These are phyloP conservation scores for Selenia dentaria DNA, from an alignment of 2,888 invertebrate species.

Conservation along the genomic window DNA sequence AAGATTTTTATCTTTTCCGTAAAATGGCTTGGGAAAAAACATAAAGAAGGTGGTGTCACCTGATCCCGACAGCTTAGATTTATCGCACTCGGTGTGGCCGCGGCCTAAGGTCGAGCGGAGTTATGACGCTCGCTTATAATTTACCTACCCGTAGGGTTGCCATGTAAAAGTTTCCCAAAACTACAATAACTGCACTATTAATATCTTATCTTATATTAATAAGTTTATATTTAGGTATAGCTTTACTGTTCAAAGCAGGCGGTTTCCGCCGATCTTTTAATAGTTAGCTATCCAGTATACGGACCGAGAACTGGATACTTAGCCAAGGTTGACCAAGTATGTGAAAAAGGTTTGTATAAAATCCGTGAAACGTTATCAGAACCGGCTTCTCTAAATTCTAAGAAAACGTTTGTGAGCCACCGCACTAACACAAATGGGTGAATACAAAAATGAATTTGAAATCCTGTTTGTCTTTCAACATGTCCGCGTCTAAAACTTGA, in stretches of 20 bases:
- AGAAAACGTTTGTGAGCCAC: conserved; percentile 25
- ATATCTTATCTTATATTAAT: too few species aligned
- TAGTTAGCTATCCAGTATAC: background rate
- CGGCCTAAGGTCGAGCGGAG: conserved; percentile 77
- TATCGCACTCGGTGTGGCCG: conserved; percentile 78
- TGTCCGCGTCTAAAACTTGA: background rate
- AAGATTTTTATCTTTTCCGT: conserved; percentile 85
- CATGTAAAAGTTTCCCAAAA: conserved; percentile 19
- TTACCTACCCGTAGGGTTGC: conserved; percentile 57
- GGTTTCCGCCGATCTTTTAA: too few species aligned
- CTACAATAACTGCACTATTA: too few species aligned
- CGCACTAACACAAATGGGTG: conserved; percentile 18
- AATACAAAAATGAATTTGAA: conserved; percentile 4
- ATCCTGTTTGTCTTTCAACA: conserved; percentile 2
- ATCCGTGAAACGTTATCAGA: conserved; percentile 24
- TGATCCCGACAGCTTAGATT: conserved; percentile 81
- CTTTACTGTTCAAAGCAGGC: too few species aligned
- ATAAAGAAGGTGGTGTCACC: conserved; percentile 85
- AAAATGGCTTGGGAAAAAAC: conserved; percentile 85
- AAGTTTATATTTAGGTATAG: too few species aligned
- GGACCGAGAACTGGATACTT: too few species aligned
- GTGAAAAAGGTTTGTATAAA: conserved; percentile 7
- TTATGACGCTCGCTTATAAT: conserved; percentile 79
- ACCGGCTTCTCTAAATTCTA: conserved; percentile 29
- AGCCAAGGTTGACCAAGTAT: too few species aligned